A percentile compares a stretch with the other conserved stretches of the same genome.
These are phyloP conservation scores for Biston betularia DNA, from an alignment of 2,888 invertebrate species.

Conservation along the genomic window DNA sequence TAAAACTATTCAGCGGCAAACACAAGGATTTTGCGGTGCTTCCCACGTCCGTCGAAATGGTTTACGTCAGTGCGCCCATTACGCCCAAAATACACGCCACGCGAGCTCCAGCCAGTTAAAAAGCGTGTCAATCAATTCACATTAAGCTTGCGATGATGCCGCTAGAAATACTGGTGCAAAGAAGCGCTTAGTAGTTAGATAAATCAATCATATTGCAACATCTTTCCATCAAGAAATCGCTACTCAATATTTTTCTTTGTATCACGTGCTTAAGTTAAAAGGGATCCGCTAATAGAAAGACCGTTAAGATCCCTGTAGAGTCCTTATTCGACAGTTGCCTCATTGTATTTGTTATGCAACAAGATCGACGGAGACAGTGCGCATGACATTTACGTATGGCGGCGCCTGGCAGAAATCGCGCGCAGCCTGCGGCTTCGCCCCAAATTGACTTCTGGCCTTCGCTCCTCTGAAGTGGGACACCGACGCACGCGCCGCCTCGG, in stretches of 20 bases:
- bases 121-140: slow-evolving; percentile 80
- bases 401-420: slow-evolving; percentile 61
- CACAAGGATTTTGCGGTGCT: slow-evolving; percentile 67
- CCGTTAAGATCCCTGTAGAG: slow-evolving; percentile 42
- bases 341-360: slow-evolving; percentile 61
- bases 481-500: slow-evolving; percentile 46
- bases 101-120: slow-evolving; percentile 68
- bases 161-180: slow-evolving; percentile 56
- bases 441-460: slow-evolving; percentile 77
- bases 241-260: slow-evolving; percentile 35
- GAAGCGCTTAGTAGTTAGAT: slow-evolving; percentile 47
- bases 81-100: slow-evolving; percentile 75
- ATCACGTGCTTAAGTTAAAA: slow-evolving; percentile 10
- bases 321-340: slow-evolving; percentile 46
- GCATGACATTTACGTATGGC: slow-evolving; percentile 70
- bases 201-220: slow-evolving; percentile 50
- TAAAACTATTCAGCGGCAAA: slow-evolving; percentile 62
- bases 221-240: slow-evolving; percentile 33
- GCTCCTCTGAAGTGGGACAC: slow-evolving; percentile 66
- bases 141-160: slow-evolving; percentile 63
- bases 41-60: slow-evolving; percentile 73
- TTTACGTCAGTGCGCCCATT: slow-evolving; percentile 80
- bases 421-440: slow-evolving; percentile 68
- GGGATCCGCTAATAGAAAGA: slow-evolving; percentile 15
- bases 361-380: slow-evolving; percentile 62